Evolutionary conservation across 1,140 invertebrate genomes (phyloP), one percentile per base, ranked within the genome.

Genomic region (Pararge aegeria): DNA sequence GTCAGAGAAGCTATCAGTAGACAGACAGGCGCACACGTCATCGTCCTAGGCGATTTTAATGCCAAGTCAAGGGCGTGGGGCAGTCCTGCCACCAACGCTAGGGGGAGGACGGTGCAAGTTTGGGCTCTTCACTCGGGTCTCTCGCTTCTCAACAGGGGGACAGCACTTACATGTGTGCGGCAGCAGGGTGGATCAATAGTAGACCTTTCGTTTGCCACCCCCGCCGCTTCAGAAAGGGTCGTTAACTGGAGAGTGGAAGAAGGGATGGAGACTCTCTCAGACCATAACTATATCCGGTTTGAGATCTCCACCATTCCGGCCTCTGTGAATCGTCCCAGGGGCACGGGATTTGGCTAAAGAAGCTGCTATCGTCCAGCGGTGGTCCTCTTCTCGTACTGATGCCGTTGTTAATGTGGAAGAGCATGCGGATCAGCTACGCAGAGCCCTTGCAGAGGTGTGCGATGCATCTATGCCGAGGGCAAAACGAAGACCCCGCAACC

Each of bases 151-250:
- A 70, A 70, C 18, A 38, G 44, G 24, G 64, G 64, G 7, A 19
- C 20, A 13, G 34, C 30, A 0, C 27, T 60, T 6, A 64, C 64
- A 0, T 66, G 64, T 13, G 61, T 66, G 38, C 56, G 60, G 1
- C 51, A 37, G 16, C 37, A 55, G 19, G 58, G 66, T 1, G 56
- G 59, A n/a, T 69, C 66, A 0, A 38, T 65, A 5, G 59, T 69
- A n/a, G 66, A 69, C 38, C 15, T 69, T 0, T 27, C 62, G 10
- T 65, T 69, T n/a, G 66, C 68, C 9, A 61, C 46, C 38, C 55
- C 64, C 9, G 42, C 51, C 10, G 7, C 61, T 2, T 57, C 64
- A 6, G 6, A n/a, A 3, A 40, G 37, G 0, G 21, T 63, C 7
- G 9, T 9, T 6, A 29, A 48, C 13, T 62, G 65, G 65, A 24